These are phyloP conservation scores for Micrasema longulum DNA, from an alignment of 1,140 invertebrate species.

Conservation along the genomic window DNA sequence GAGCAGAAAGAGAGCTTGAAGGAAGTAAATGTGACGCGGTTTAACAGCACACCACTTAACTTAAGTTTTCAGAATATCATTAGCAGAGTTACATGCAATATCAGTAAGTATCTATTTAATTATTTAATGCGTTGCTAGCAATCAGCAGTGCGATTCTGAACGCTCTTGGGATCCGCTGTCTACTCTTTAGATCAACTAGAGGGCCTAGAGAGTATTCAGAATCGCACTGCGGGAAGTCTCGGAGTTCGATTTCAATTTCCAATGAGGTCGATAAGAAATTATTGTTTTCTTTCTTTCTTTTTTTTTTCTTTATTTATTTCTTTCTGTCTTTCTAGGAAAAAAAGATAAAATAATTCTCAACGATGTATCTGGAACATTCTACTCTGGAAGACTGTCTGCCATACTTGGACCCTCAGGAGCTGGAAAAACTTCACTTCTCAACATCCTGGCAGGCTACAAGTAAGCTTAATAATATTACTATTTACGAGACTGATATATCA, in stretches of 20 bases:
- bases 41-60: conserved; percentile 39
- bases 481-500: neutral
- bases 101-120: neutral
- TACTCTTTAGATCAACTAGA: neutral
- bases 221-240: neutral
- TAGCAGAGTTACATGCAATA: conserved; percentile 40
- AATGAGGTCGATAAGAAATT: neutral
- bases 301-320: too few species aligned
- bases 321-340: conserved; percentile 38
- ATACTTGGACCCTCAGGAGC: conserved; percentile 89
- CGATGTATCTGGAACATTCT: conserved; percentile 75
- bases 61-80: conserved; percentile 43
- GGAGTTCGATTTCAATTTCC: neutral
- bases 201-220: neutral
- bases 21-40: conserved; percentile 29
- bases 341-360: conserved; percentile 72
- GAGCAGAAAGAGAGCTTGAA: conserved; percentile 35
- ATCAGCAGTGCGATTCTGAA: neutral
- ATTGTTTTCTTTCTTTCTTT: neutral
- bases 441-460: conserved; percentile 83
- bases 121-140: neutral
- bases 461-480: conserved; percentile 57
- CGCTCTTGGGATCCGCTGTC: neutral
- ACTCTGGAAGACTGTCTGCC: conserved; percentile 79
- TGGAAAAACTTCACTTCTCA: conserved; percentile 86